phyloP scores from a whole-genome alignment of 2,888 invertebrate species.

The Melitaea athalia region DNA sequence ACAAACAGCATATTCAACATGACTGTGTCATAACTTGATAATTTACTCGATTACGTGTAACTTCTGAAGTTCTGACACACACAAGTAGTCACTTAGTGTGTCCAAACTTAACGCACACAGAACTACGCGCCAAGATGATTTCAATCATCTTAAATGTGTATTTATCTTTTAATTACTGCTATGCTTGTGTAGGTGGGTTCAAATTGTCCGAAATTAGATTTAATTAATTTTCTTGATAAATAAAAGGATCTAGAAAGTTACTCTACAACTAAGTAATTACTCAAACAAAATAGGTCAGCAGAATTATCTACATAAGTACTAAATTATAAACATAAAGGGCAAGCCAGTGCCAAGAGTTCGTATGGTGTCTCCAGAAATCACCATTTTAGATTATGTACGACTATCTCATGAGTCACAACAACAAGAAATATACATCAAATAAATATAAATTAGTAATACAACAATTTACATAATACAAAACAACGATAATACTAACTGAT shows the following conservation, averaged over 20 bases:
- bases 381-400: constrained; percentile 57
- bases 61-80: no score
- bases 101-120: no score
- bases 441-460: constrained; percentile 73
- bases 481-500: constrained; percentile 76
- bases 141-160: not conserved
- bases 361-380: constrained; percentile 47
- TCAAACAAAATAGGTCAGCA: constrained; percentile 33
- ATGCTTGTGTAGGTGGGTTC: constrained; percentile 40
- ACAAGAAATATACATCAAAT: constrained; percentile 76
- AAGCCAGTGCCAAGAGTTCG: constrained; percentile 59
- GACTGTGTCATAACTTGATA: no score
- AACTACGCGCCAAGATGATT: no score
- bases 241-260: constrained; percentile 19
- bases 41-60: no score
- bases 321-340: constrained; percentile 49
- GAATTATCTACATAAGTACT: constrained; percentile 44
- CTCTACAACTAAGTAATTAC: constrained; percentile 23
- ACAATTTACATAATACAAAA: constrained; percentile 77
- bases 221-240: constrained; percentile 28
- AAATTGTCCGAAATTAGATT: constrained; percentile 40
- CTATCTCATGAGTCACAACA: constrained; percentile 66
- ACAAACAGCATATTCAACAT: no score
- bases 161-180: constrained; percentile 12
- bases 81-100: no score